These are phyloP conservation scores for Drosophila meridiana DNA, from an alignment of 2,888 invertebrate genomes.

Conservation along the genomic window DNA sequence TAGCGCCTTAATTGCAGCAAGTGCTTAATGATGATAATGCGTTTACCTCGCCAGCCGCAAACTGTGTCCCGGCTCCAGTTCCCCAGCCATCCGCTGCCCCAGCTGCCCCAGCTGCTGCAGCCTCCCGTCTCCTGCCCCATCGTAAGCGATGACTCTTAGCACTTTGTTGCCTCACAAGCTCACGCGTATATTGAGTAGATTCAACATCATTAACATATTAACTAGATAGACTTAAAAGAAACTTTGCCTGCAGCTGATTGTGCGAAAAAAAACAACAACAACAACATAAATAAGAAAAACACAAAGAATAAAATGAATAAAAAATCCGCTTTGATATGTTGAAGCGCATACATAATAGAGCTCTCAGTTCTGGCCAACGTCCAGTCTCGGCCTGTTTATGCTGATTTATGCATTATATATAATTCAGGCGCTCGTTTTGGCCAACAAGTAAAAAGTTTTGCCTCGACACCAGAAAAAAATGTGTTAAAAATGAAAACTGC, in stretches of 20 bases:
- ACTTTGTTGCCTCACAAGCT: slow-evolving; percentile 19
- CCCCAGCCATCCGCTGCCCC: background rate
- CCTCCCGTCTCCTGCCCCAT: background rate
- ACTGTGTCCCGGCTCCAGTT: background rate
- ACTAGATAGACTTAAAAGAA: slow-evolving; percentile 35
- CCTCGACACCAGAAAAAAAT: slow-evolving; percentile 27
- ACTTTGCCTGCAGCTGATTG: slow-evolving; percentile 18
- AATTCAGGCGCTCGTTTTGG: slow-evolving; percentile 47
- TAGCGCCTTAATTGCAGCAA: slow-evolving; percentile 72
- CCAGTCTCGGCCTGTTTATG: slow-evolving; percentile 20
- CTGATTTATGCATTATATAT: slow-evolving; percentile 57
- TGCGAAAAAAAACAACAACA: background rate
- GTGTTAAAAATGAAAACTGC: slow-evolving; percentile 38
- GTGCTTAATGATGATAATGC: slow-evolving; percentile 73
- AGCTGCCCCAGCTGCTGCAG: background rate
- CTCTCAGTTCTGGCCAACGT: slow-evolving; percentile 24
- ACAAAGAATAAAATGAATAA: background rate
- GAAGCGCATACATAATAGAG: slow-evolving; percentile 23
- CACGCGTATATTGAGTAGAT: slow-evolving; percentile 24
- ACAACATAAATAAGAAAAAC: background rate
- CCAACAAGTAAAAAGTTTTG: slow-evolving; percentile 51
- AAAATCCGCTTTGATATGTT: slow-evolving; percentile 39
- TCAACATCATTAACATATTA: slow-evolving; percentile 51
- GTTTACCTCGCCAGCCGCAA: slow-evolving; percentile 51
- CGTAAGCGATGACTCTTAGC: slow-evolving; percentile 18